phyloP scores from a whole-genome alignment of 2,113 vertebrate genomes.

The Chrysochloris asiatica region DNA sequence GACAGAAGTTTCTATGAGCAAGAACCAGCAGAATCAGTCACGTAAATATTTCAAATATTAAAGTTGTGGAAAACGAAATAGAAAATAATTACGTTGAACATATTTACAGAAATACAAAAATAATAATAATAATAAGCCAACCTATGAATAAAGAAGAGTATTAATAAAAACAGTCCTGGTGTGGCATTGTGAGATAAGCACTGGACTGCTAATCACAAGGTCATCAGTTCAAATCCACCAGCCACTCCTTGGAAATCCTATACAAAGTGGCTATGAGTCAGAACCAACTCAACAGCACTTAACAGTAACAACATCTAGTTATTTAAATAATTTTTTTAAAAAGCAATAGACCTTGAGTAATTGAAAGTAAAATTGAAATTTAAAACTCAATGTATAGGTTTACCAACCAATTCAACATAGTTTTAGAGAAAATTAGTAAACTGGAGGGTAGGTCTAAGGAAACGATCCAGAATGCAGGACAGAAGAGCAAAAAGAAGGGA shows the following conservation, averaged over 20 bases:
- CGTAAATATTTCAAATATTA: neutral
- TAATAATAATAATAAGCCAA: no score
- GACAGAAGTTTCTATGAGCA: neutral
- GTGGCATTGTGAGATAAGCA: no score
- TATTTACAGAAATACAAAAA: neutral
- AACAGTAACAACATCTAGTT: no score
- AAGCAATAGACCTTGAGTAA: neutral
- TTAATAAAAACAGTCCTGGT: neutral
- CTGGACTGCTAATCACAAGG: no score
- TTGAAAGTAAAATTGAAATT: neutral
- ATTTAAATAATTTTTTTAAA: neutral
- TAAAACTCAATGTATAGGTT: neutral
- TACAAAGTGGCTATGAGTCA: no score
- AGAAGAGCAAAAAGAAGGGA: neutral
- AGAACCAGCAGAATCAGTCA: neutral
- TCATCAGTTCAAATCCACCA: no score
- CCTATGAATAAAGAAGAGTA: neutral
- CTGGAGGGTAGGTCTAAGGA: neutral
- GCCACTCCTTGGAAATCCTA: no score
- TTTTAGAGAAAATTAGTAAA: neutral
- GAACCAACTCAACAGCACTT: no score
- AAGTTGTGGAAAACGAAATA: neutral
- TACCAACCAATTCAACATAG: neutral
- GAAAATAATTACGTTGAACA: neutral
- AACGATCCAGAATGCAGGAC: neutral